Evolutionary conservation across 2,888 invertebrate genomes (phyloP), one percentile per base, ranked within the genome.

Genomic region (Chesias legatella): DNA sequence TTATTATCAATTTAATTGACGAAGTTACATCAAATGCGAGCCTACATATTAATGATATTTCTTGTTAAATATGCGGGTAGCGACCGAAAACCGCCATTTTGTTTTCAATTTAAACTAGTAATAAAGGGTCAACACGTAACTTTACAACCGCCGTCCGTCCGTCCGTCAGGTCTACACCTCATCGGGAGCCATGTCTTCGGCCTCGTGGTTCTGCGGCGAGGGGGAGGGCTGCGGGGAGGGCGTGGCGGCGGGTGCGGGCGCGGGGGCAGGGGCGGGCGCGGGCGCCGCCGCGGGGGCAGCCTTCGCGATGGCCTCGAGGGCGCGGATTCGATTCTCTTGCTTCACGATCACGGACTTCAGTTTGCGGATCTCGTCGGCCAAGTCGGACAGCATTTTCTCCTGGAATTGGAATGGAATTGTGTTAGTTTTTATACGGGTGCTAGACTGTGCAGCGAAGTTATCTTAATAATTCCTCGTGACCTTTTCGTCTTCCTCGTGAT

Each of bases 341-440:
- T 97, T 97, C 13, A 97, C 95, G 58, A 97, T 95, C 78, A 97
- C 95, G n/a, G 96, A 94, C 71, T 97, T 97, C 54, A 97, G 83
- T 75, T 96, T 96, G 43, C 96, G 92, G 60, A 97, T 96, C 79
- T 97, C 97, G 69, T 97, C 96, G 25, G 93, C 92, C 58, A 96
- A 91, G 70, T 96, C 96, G 59, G 95, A 95, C 9, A 96, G 84
- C 53, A 94, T 92, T 57, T 94, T 93, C 53, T 93, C 93, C 94
- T 92, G 67, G 5, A 71, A n/a, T n/a, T n/a, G n/a, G n/a, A n/a
- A n/a, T n/a, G n/a, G n/a, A n/a, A n/a, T n/a, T n/a, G n/a, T n/a
- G n/a, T n/a, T n/a, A n/a, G n/a, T n/a, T n/a, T n/a, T n/a, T n/a
- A n/a, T n/a, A n/a, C n/a, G n/a, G n/a, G n/a, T n/a, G n/a, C n/a